A percentile compares a stretch with the other conserved stretches of the same genome.
phyloP scores from a whole-genome alignment of 30 jellyfish, hydroid and myxozoan species.

The Aurelia aurita region DNA sequence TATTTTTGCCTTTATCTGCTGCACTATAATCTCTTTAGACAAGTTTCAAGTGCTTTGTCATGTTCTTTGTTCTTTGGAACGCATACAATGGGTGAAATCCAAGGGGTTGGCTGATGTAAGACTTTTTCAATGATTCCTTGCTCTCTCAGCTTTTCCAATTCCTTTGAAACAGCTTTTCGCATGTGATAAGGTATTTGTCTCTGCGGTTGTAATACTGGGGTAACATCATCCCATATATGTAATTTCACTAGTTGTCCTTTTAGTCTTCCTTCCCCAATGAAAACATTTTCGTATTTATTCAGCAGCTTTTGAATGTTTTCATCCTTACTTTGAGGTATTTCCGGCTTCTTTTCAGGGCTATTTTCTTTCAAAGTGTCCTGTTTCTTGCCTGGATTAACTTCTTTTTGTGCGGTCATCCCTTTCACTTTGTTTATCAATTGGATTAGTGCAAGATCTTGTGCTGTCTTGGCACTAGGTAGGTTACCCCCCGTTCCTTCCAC shows the following conservation, averaged over 20 bases:
- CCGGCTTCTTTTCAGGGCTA: no score
- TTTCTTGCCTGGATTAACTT: no score
- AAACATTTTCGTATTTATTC: conserved; percentile 47
- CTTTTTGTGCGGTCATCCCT: neutral
- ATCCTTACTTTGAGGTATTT: conserved; percentile 27
- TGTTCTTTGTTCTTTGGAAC: no score
- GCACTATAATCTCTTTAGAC: no score
- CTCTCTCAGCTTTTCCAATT: conserved; percentile 32
- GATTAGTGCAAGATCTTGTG: conserved; percentile 48
- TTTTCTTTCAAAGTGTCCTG: no score
- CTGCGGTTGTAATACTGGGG: conserved; percentile 53
- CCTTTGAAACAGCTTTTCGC: conserved; percentile 39
- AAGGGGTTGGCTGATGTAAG: conserved; percentile 48
- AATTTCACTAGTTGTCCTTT: conserved; percentile 27
- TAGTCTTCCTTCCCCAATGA: no score
- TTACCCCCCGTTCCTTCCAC: conserved; percentile 69
- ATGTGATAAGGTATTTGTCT: conserved; percentile 60
- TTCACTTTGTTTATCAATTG: conserved; percentile 45
- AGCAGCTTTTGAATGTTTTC: conserved; percentile 19
- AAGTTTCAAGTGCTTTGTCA: no score
- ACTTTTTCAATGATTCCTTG: conserved; percentile 58
- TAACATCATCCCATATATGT: conserved; percentile 30
- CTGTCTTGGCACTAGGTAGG: conserved; percentile 64
- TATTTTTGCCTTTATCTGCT: no score
- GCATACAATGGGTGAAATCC: no score